A percentile compares a stretch with the other conserved stretches of the same genome.
phyloP scores from a whole-genome alignment of 2,797 vertebrate species.

The Rhyacichthys aspro region DNA sequence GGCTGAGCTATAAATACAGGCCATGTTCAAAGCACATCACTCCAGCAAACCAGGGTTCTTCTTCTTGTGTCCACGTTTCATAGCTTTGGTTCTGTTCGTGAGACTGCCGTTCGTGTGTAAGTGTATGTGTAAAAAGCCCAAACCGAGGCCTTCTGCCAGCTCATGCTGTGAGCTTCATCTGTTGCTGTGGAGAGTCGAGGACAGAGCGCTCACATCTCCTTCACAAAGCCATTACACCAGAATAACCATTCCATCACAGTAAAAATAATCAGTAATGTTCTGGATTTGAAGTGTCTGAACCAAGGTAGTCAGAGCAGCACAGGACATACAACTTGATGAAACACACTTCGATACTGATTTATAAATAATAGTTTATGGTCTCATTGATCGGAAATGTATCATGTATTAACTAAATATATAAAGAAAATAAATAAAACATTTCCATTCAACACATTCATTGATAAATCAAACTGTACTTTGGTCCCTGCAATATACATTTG shows the following conservation, averaged over 20 bases:
- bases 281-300: background rate
- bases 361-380: too few species aligned
- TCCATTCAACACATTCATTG: too few species aligned
- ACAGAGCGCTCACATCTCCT: constrained; percentile 36
- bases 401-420: too few species aligned
- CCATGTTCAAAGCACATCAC: constrained; percentile 33
- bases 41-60: constrained; percentile 30
- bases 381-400: too few species aligned
- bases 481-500: too few species aligned
- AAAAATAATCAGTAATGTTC: background rate
- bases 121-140: background rate
- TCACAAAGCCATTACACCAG: constrained; percentile 10
- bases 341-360: too few species aligned
- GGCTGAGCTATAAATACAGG: constrained; percentile 54
- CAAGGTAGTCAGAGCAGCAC: too few species aligned
- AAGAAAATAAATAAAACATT: too few species aligned
- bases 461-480: too few species aligned
- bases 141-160: constrained; percentile 44
- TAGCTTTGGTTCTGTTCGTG: constrained; percentile 29
- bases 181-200: constrained; percentile 46
- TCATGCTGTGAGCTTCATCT: constrained; percentile 75
- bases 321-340: too few species aligned
- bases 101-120: constrained; percentile 17
- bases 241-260: constrained; percentile 30
- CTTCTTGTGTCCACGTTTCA: constrained; percentile 30